Conservation (phyloP, 2,797 vertebrate species). For the Melanotaenia parkinsoni region DNA sequence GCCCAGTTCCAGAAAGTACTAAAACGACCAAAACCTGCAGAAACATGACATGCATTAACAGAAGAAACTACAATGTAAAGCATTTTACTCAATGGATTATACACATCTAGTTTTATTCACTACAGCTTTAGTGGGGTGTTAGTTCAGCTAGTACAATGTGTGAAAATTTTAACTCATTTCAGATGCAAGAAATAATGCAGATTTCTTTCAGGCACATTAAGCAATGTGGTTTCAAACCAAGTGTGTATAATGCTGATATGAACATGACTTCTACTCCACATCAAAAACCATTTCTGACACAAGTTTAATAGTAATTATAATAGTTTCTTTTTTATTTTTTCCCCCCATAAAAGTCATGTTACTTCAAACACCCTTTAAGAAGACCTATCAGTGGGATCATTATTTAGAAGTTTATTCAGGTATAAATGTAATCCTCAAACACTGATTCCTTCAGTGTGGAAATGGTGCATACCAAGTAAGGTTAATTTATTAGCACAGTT, state of each 20-base stretch:
- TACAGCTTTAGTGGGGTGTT: not conserved
- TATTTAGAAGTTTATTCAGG: not conserved
- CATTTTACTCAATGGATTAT: not conserved
- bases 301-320: too few species aligned
- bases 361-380: too few species aligned
- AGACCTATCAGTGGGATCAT: not conserved
- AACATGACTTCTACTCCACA: not conserved
- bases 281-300: not conserved
- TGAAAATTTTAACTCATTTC: not conserved
- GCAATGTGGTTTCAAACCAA: not conserved
- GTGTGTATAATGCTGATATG: not conserved
- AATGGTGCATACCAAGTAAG: too few species aligned
- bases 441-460: too few species aligned
- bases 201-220: not conserved
- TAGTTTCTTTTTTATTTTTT: too few species aligned
- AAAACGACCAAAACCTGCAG: slow-evolving; percentile 52
- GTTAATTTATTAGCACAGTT: not conserved
- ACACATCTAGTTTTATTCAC: not conserved
- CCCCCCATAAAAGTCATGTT: too few species aligned
- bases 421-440: too few species aligned
- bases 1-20: slow-evolving; percentile 37
- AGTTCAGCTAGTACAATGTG: not conserved
- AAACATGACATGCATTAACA: slow-evolving; percentile 2
- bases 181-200: not conserved
- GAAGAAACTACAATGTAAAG: not conserved